Evolutionary conservation across 1,140 invertebrate species (phyloP).

Genomic region (Steinernema feltiae): DNA sequence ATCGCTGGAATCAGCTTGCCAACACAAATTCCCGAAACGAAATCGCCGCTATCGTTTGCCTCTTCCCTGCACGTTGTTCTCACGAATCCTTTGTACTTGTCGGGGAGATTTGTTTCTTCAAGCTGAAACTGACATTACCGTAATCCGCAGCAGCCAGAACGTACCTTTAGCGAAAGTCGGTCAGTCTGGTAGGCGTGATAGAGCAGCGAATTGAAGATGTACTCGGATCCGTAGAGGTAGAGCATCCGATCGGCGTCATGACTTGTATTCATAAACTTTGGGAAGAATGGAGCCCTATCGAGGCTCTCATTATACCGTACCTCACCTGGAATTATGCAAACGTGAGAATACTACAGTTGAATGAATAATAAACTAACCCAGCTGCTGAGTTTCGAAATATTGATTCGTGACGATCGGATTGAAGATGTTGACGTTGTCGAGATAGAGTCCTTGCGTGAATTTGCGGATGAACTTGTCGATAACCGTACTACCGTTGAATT

Average conservation of each 20-base stretch:
- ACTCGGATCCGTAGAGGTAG: slow-evolving; percentile 56
- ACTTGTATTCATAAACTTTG: slow-evolving; percentile 33
- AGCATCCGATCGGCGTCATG: slow-evolving; percentile 54
- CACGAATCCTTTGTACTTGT: slow-evolving; percentile 49
- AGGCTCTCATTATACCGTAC: slow-evolving; percentile 40
- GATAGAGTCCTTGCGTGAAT: slow-evolving; percentile 50
- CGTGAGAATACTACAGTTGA: neutral
- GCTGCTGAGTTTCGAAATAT: slow-evolving; percentile 57
- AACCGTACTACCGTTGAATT: slow-evolving; percentile 19
- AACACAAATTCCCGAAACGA: slow-evolving; percentile 47
- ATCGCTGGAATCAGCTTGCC: slow-evolving; percentile 52
- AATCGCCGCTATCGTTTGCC: slow-evolving; percentile 38
- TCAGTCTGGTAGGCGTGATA: slow-evolving; percentile 56
- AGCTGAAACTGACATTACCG: too few relatives aligned
- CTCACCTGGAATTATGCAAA: slow-evolving; percentile 42
- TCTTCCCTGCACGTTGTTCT: slow-evolving; percentile 44
- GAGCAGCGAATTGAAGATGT: slow-evolving; percentile 53
- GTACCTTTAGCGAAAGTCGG: slow-evolving; percentile 47
- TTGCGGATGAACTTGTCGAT: slow-evolving; percentile 47
- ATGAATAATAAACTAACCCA: slow-evolving; percentile 26
- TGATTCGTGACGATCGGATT: slow-evolving; percentile 52
- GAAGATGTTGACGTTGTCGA: slow-evolving; percentile 50
- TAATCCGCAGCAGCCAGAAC: too few relatives aligned
- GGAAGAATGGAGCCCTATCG: slow-evolving; percentile 47
- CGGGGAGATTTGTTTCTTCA: slow-evolving; percentile 44